phyloP scores from a whole-genome alignment of 2,113 vertebrate species.

The Peromyscus leucopus region DNA sequence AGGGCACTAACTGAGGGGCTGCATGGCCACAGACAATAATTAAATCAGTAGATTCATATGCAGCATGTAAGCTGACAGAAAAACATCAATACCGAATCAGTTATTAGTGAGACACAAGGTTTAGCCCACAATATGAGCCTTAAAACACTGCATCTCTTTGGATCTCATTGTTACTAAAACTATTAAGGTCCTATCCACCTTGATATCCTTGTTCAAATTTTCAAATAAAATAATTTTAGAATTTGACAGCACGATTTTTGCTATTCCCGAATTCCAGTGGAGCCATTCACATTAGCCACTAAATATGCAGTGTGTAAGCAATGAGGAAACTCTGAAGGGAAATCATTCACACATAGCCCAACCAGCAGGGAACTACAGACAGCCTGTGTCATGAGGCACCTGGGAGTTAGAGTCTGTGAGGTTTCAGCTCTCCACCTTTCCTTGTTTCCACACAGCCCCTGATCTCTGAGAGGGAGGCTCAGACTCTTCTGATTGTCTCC shows the following conservation, averaged over 20 bases:
- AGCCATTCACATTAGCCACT: not conserved
- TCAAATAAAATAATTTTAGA: slow-evolving; percentile 41
- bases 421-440: not conserved
- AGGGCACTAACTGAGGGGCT: not conserved
- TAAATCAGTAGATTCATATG: not conserved
- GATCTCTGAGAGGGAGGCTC: not conserved
- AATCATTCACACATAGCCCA: not conserved
- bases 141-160: not conserved
- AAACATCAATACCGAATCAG: not conserved
- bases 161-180: not conserved
- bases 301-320: not conserved
- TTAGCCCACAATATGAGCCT: not conserved
- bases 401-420: not conserved
- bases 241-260: not conserved
- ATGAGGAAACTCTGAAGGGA: not conserved
- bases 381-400: rapidly evolving
- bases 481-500: not conserved
- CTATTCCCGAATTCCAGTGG: not conserved
- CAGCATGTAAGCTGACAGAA: not conserved
- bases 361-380: not conserved
- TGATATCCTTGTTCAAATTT: slow-evolving; percentile 11
- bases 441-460: not conserved
- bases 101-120: not conserved
- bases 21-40: not conserved
- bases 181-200: not conserved